Conservation (phyloP, 2,113 vertebrate species). For the Ammodytes dubius region DNA sequence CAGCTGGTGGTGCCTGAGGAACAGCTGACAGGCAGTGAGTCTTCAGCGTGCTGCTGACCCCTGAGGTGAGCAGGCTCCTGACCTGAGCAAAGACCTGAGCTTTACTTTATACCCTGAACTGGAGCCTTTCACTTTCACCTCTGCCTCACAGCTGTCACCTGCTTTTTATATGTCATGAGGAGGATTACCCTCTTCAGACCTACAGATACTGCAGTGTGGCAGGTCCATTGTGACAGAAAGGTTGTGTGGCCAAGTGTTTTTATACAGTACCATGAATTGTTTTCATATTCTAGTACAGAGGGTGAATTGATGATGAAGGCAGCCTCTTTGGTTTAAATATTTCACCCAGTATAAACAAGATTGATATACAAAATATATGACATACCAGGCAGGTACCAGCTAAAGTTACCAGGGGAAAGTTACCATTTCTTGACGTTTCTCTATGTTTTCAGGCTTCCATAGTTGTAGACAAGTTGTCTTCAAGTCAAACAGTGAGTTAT, state of each 20-base stretch:
- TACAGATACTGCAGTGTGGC: not conserved
- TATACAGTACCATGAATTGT: not conserved
- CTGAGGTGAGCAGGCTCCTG: slow-evolving; percentile 21
- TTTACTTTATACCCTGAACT: slow-evolving; percentile 22
- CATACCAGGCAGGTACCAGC: not conserved
- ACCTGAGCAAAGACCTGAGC: slow-evolving; percentile 27
- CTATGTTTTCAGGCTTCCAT: slow-evolving; percentile 77
- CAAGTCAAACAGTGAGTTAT: slow-evolving; percentile 77
- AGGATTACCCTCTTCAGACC: slow-evolving; percentile 5
- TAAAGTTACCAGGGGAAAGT: not conserved
- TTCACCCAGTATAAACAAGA: slow-evolving; percentile 2
- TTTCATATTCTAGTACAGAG: not conserved
- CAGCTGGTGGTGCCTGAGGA: slow-evolving; percentile 51
- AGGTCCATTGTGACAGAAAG: not conserved
- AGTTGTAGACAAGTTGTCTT: slow-evolving; percentile 82
- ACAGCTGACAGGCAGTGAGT: slow-evolving; percentile 64
- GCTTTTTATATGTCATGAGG: not conserved
- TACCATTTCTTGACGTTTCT: slow-evolving; percentile 12
- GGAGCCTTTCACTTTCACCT: slow-evolving; percentile 12
- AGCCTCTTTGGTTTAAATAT: not conserved
- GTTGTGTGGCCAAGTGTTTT: not conserved
- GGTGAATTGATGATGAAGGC: not conserved
- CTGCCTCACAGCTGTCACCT: slow-evolving; percentile 61
- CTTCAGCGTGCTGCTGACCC: slow-evolving; percentile 37
- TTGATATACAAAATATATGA: not conserved